Base-by-base conservation (phyloP, 2,797 vertebrate genomes). In the Xiphophorus birchmanni region DNA sequence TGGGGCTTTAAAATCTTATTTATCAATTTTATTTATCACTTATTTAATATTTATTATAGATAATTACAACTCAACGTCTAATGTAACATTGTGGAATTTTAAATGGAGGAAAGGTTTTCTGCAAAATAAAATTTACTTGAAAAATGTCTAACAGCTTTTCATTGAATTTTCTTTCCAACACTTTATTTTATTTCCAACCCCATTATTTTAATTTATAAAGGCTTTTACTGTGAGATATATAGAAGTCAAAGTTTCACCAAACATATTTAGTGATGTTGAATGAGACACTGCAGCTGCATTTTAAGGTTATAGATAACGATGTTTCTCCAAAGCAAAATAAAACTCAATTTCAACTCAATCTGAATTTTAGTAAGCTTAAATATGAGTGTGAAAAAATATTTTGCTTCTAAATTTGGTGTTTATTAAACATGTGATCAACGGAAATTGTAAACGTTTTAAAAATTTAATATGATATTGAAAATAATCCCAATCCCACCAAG, bases 51-150 rank as follows among this genome's bases (percentile, higher is more conserved):
- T 71, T 15, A 44, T 73, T 73, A 65, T 5, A 29, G 8, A 23
- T 9, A 29, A 35, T 23, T 54, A 79, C 29, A n/a, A 74, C 0
- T 17, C 26, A 65, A 5, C 7, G 1, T 71, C 71, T 75, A 83
- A 18, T 90, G 71, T 85, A 54, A n/a, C 37, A 44, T 21, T 91
- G 82, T 88, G 50, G 21, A 18, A 58, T 69, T 78, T 77, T 50
- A 78, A 88, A 81, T 90, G 80, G 54, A 82, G 78, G n/a, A 78
- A 83, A 73, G 35, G 71, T 15, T 90, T 83, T 88, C 76, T 40
- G 37, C 40, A 63, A 83, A 93, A 92, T 89, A 91, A 72, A 92
- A 90, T 87, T 13, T 0, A 80, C 71, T 87, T 84, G 35, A 35
- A 84, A 86, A 86, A 76, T 2, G n/a, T 32, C 26, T 72, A 76